A percentile compares a stretch with the other conserved stretches of the same genome.
These are phyloP conservation scores for Smutsia gigantea DNA, from an alignment of 2,797 vertebrate species.

Conservation along the genomic window DNA sequence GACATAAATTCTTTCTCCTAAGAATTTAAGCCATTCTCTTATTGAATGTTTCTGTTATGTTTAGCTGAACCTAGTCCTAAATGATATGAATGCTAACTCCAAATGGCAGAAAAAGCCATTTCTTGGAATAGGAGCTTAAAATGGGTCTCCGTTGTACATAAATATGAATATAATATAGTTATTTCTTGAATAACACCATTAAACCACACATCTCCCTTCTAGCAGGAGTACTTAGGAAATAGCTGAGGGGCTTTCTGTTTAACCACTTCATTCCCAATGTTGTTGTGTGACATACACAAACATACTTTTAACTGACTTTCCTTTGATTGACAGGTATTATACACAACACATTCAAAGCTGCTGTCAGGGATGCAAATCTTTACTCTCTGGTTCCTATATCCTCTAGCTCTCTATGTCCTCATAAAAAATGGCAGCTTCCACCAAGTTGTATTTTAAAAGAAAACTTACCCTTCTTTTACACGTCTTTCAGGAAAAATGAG, in stretches of 20 bases:
- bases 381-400: not conserved
- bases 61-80: not conserved
- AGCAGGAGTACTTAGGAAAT: not conserved
- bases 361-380: slow-evolving; percentile 26
- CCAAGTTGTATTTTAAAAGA: slow-evolving; percentile 46
- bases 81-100: not conserved
- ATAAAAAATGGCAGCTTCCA: slow-evolving; percentile 48
- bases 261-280: not conserved
- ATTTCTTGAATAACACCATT: slow-evolving; percentile 2
- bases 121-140: slow-evolving; percentile 19
- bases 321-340: slow-evolving; percentile 25
- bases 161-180: slow-evolving; percentile 19
- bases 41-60: not conserved
- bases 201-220: not conserved
- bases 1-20: not conserved
- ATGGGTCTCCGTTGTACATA: not conserved
- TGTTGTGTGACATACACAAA: not conserved
- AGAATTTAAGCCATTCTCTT: not conserved
- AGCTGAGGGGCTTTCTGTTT: slow-evolving; percentile 30
- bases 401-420: not conserved
- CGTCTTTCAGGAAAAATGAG: slow-evolving; percentile 56
- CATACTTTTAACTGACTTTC: not conserved
- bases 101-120: not conserved
- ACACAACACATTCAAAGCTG: not conserved
- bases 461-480: slow-evolving; percentile 13